A percentile compares a stretch with the other conserved stretches of the same genome.
These are phyloP conservation scores for Cremastinae sp. DNA, from an alignment of 2,888 invertebrate genomes.

Conservation along the genomic window DNA sequence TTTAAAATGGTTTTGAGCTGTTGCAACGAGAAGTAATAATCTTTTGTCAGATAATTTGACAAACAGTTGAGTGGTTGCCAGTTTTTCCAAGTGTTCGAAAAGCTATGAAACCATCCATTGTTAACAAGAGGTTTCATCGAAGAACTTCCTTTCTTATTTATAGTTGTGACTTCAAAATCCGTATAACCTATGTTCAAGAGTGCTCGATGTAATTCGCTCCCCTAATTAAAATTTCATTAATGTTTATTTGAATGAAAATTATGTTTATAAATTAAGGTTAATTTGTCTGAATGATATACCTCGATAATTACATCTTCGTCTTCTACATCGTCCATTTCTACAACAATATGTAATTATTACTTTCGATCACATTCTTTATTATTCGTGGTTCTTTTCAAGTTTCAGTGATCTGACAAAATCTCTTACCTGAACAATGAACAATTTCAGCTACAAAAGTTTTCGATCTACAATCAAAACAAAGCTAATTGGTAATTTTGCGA, in stretches of 20 bases:
- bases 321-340: too few relatives aligned
- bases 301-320: slow-evolving; percentile 73
- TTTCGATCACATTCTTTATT: too few relatives aligned
- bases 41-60: not conserved
- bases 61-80: not conserved
- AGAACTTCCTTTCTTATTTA: slow-evolving; percentile 31
- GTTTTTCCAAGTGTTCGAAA: slow-evolving; percentile 10
- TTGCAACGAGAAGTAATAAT: slow-evolving; percentile 37
- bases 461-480: too few relatives aligned
- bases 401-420: too few relatives aligned
- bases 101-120: not conserved
- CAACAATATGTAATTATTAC: too few relatives aligned
- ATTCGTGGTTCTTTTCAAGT: too few relatives aligned
- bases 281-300: too few relatives aligned
- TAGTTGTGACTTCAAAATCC: slow-evolving; percentile 71
- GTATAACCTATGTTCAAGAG: slow-evolving; percentile 72
- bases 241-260: slow-evolving; percentile 3
- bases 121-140: not conserved
- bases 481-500: too few relatives aligned
- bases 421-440: too few relatives aligned
- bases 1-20: slow-evolving; percentile 70
- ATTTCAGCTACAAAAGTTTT: too few relatives aligned
- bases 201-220: slow-evolving; percentile 72
- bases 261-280: too few relatives aligned
- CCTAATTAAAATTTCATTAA: slow-evolving; percentile 64